Evolutionary conservation across 2,888 invertebrate species (phyloP).

Genomic region (Notodonta ziczac): DNA sequence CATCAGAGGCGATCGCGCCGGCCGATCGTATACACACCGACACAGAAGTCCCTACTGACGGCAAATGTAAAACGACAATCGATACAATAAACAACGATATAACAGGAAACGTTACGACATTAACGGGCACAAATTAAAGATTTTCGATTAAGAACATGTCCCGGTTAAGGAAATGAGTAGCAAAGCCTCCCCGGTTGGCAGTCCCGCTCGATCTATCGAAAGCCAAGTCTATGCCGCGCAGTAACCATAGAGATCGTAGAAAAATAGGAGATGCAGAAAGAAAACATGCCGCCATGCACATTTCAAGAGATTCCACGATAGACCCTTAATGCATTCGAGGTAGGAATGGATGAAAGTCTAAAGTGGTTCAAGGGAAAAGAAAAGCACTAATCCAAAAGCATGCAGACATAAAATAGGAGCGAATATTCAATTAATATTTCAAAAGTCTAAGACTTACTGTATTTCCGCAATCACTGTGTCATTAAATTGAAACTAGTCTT

Average conservation of each 20-base stretch:
- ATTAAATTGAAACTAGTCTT: conserved; percentile 35
- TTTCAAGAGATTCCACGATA: conserved; percentile 56
- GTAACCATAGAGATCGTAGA: conserved; percentile 85
- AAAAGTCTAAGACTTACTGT: conserved; percentile 34
- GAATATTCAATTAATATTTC: conserved; percentile 51
- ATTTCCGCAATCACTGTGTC: conserved; percentile 42
- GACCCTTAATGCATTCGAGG: conserved; percentile 52
- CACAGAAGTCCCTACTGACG: conserved; percentile 61
- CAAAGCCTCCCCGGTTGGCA: conserved; percentile 72
- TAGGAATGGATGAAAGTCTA: conserved; percentile 57
- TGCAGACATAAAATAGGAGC: conserved; percentile 83
- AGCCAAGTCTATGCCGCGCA: conserved; percentile 84
- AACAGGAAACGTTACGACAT: conserved; percentile 72
- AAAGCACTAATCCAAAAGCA: conserved; percentile 69
- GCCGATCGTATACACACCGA: conserved; percentile 66
- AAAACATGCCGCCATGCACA: conserved; percentile 78
- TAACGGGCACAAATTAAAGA: conserved; percentile 66
- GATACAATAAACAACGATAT: conserved; percentile 63
- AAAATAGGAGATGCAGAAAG: conserved; percentile 77
- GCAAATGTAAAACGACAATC: conserved; percentile 61
- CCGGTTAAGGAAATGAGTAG: conserved; percentile 55
- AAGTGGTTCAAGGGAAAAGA: conserved; percentile 56
- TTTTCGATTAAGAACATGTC: conserved; percentile 48
- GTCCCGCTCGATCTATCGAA: conserved; percentile 73
- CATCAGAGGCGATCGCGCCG: conserved; percentile 71